Base-by-base conservation (phyloP, 2,888 invertebrate species). In the Mesoligia furuncula region DNA sequence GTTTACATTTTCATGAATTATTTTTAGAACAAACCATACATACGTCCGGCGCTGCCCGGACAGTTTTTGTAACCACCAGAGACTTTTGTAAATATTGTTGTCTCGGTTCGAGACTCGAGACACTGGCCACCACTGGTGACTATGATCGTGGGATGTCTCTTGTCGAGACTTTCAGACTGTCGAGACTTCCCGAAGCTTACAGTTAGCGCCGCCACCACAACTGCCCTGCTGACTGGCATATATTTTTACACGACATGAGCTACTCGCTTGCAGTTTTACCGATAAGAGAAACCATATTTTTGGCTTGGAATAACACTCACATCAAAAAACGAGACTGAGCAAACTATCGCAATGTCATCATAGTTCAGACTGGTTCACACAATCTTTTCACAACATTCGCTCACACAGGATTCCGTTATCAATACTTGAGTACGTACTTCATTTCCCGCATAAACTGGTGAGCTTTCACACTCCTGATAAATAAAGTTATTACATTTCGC, bases 401-500 rank as follows among this genome's bases (percentile, higher is more conserved):
- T 24, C 39, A 39, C 57, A 73, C 9, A 51, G 42, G 45, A 17
- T 54, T 76, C 27, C 7, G 0, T 54, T 64, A 57, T 71, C 42
- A 8, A 45, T 7, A 24, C 36, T 75, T 45, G 8, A 45, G 75
- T 36, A 76, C 1, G 13, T 39, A 64, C 79, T 70, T 45, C 27
- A 54, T 54, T 36, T 42, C 15, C 54, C 24, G 24, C 15, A 79
- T 45, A 61, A 68, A 61, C n/a, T 7, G 39, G 39, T 66, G 42
- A 79, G 51, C 78, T 68, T 54, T 70, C 24, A 39, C 27, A 36
- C 36, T 54, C 51, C 24, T 65, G 69, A 31, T 69, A 77, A 77
- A 79, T 62, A 69, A 45, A 69, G 62, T 70, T 62, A 78, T 69
- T 61, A 69, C 15, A 36, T 69, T 79, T 36, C 61, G 17, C 17